phyloP scores from a whole-genome alignment of 2,113 vertebrate species.

The Balaenoptera acutorostrata region DNA sequence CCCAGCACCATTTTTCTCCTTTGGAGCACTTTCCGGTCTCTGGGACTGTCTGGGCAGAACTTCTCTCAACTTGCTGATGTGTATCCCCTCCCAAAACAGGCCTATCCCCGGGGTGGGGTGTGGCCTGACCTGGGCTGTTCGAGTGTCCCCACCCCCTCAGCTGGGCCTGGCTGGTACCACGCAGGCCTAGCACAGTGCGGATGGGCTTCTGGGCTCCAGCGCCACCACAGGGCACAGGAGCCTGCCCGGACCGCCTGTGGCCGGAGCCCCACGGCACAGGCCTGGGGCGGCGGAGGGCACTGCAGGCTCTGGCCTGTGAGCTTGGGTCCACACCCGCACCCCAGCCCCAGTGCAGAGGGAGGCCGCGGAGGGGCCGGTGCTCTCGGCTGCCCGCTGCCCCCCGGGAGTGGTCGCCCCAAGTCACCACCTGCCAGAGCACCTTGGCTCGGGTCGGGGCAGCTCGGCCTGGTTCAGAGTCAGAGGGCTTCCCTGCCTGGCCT shows the following conservation, averaged over 20 bases:
- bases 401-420: not conserved
- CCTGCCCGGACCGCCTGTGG: fast-evolving
- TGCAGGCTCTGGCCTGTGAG: not conserved
- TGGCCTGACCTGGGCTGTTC: not conserved
- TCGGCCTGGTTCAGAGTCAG: not conserved
- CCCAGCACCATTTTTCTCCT: not conserved
- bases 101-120: fast-evolving
- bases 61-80: not conserved
- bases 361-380: too few relatives aligned
- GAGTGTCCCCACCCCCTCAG: too few relatives aligned
- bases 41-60: not conserved
- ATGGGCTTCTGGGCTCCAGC: not conserved
- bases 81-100: not conserved
- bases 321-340: too few relatives aligned
- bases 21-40: not conserved
- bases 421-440: not conserved
- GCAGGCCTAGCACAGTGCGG: too few relatives aligned
- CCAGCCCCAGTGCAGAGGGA: not conserved
- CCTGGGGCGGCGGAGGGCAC: not conserved
- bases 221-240: not conserved
- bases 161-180: not conserved
- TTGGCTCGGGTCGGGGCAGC: not conserved
- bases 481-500: not conserved
- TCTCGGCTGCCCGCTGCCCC: not conserved
- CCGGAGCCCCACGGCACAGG: too few relatives aligned